Evolutionary conservation across 2,888 invertebrate species (phyloP).

Genomic region (Hanleya hanleyi): DNA sequence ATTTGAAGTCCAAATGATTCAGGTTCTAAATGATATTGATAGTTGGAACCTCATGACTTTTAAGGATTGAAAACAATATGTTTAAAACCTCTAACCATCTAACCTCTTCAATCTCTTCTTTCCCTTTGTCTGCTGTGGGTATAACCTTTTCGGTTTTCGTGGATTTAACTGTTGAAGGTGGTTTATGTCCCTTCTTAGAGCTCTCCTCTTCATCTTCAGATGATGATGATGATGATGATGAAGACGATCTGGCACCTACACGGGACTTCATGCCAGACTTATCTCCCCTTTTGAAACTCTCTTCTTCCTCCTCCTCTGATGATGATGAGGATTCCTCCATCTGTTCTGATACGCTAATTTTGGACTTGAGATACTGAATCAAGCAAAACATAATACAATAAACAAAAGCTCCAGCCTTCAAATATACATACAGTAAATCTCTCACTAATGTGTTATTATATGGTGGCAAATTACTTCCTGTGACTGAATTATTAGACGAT

Average conservation of each 20-base stretch:
- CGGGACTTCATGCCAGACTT: not conserved
- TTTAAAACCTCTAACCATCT: too few species aligned
- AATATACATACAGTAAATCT: not conserved
- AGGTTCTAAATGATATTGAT: too few species aligned
- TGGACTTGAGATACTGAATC: constrained; percentile 59
- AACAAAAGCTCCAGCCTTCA: not conserved
- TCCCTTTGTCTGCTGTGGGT: not conserved
- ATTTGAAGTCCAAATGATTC: too few species aligned
- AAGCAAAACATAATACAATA: constrained; percentile 2
- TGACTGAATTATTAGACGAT: too few species aligned
- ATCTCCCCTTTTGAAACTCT: constrained; percentile 38
- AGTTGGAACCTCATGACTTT: too few species aligned
- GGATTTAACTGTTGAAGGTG: not conserved
- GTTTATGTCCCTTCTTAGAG: not conserved
- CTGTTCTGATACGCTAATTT: constrained; percentile 39
- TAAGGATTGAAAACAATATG: too few species aligned
- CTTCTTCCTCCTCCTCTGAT: constrained; percentile 52
- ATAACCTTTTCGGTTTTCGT: not conserved
- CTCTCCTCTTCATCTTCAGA: not conserved
- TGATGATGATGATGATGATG: not conserved
- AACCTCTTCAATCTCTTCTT: not conserved
- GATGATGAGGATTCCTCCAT: constrained; percentile 74
- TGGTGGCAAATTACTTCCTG: not conserved
- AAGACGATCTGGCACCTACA: not conserved
- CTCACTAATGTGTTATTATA: not conserved